Base-by-base conservation (phyloP, 1,140 invertebrate genomes). In the Drosophila mojavensis region DNA sequence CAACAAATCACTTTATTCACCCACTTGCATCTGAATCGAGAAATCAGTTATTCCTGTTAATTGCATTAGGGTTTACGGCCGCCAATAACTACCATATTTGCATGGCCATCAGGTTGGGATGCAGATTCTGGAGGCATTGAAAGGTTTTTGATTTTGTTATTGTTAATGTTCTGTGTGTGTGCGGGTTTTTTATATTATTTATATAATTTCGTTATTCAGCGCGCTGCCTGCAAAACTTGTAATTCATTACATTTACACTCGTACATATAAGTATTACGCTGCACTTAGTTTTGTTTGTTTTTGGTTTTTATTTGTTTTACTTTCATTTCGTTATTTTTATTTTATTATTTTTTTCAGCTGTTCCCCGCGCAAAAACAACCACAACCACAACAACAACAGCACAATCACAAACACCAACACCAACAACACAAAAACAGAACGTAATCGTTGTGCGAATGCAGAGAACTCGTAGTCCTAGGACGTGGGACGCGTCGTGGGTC, bases 371-470 rank as follows among this genome's bases (percentile, higher is more conserved):
- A 60, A 60, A 60, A 60, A 28, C 56, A 59, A 17, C 24, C 24
- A 30, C 15, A 26, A 13, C 24, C 26, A 50, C 48, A 24, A 26
- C 43, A 48, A 60, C 43, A 60, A 48, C 58, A 45, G 47, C 17
- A 33, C n/a, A 39, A 45, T n/a, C 20, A 20, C 20, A n/a, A 50
- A 50, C 17, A 50, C 17, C 47, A 24, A 50, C 43, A 30, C 30
- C 43, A 60, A 47, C 58, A 47, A 60, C 5, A 33, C 2, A 47
- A 60, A 60, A 60, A 60, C 43, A 48, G 45, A 60, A 60, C 43
- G 43, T 60, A 60, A 48, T 60, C 58, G 58, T 33, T 60, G 58
- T 60, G 58, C 58, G 58, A 60, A 33, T 48, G 58, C 58, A 60
- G 10, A 60, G 43, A 60, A 47, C 24, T 60, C 26, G 56, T 30